These are phyloP conservation scores for Arothron firmamentum DNA, from an alignment of 2,113 vertebrate species.

Conservation along the genomic window DNA sequence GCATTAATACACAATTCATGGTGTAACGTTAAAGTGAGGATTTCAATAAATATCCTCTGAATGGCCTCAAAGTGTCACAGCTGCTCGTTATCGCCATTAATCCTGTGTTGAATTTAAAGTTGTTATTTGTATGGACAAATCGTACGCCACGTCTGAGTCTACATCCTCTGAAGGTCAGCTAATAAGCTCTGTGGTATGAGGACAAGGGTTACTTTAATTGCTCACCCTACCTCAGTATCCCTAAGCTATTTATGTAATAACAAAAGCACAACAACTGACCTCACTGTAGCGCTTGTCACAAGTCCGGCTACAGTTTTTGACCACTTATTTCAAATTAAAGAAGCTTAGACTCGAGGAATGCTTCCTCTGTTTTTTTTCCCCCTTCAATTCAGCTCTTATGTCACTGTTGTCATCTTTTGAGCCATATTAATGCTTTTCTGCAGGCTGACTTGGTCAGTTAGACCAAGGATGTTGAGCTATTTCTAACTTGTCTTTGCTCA, in stretches of 20 bases:
- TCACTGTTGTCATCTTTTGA: background rate
- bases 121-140: constrained; percentile 44
- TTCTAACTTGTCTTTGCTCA: no score
- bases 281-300: constrained; percentile 9
- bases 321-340: constrained; percentile 4
- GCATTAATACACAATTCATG: no score
- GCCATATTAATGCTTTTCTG: no score
- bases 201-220: constrained; percentile 28
- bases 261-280: constrained; percentile 20
- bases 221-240: constrained; percentile 21
- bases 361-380: background rate
- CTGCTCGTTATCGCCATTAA: constrained; percentile 48
- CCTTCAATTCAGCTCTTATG: background rate
- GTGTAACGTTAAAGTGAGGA: constrained; percentile 6
- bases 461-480: no score
- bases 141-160: constrained; percentile 6
- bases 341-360: background rate
- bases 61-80: constrained; percentile 33
- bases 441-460: no score
- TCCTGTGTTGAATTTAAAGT: constrained; percentile 47
- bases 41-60: constrained; percentile 28
- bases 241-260: constrained; percentile 41
- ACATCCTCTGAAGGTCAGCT: constrained; percentile 30
- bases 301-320: background rate
- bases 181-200: constrained; percentile 39